Evolutionary conservation across 2,797 vertebrate genomes (phyloP).

Genomic region (Trematomus bernacchii): DNA sequence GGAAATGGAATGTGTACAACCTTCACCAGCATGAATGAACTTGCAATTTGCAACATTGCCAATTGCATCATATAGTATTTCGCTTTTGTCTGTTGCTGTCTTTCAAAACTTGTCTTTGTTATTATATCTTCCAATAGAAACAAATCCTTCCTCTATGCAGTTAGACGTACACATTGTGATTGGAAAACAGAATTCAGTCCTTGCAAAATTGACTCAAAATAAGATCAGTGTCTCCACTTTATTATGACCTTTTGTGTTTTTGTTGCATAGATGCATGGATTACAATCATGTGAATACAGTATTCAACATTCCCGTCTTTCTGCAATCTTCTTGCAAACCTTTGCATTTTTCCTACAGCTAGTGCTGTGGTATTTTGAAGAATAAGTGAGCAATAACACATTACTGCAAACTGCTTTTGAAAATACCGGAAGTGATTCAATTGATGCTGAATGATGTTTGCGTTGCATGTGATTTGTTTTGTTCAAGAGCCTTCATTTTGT

Average conservation of each 20-base stretch:
- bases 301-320: not conserved
- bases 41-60: conserved; percentile 25
- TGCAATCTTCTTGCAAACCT: conserved; percentile 30
- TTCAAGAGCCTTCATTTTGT: conserved; percentile 56
- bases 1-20: conserved; percentile 55
- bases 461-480: conserved; percentile 49
- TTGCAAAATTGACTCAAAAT: not conserved
- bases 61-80: conserved; percentile 30
- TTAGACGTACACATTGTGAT: not conserved
- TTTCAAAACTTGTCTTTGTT: conserved; percentile 5
- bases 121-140: not conserved
- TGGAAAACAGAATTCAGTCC: not conserved
- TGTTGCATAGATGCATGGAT: conserved; percentile 5
- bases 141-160: not conserved
- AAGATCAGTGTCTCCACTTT: not conserved
- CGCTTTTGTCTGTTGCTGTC: conserved; percentile 22
- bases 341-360: conserved; percentile 18
- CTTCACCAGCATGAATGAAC: conserved; percentile 38
- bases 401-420: conserved; percentile 44
- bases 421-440: conserved; percentile 58
- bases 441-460: conserved; percentile 60
- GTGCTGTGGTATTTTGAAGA: conserved; percentile 25
- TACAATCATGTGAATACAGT: conserved; percentile 4
- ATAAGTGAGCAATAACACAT: conserved; percentile 50
- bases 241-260: not conserved